These are phyloP conservation scores for Empis livida DNA, from an alignment of 2,888 invertebrate genomes.

Conservation along the genomic window DNA sequence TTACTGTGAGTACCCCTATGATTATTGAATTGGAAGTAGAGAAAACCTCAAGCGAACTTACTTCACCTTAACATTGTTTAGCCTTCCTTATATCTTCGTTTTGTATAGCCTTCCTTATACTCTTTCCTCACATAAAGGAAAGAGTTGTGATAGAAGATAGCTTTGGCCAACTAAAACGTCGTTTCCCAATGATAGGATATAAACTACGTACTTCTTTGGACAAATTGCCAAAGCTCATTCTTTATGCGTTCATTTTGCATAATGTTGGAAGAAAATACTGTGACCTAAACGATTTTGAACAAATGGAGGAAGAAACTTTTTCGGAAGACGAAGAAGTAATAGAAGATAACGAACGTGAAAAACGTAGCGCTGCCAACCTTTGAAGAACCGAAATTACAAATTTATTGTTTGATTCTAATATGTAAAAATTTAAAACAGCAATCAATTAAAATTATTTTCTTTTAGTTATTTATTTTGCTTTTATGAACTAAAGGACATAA, in stretches of 20 bases:
- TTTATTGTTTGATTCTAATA: background rate
- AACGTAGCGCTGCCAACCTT: background rate
- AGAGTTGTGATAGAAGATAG: background rate
- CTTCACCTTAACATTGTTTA: too few species aligned
- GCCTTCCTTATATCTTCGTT: too few species aligned
- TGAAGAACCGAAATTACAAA: background rate
- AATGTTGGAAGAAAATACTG: background rate
- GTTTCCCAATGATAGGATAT: background rate
- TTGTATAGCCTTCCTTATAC: too few species aligned
- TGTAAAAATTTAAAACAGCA: background rate
- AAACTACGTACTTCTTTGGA: constrained; percentile 1
- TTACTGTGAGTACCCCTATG: too few species aligned
- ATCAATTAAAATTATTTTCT: background rate
- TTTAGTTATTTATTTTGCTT: background rate
- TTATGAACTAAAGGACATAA: too few species aligned
- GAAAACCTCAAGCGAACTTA: too few species aligned
- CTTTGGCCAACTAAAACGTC: constrained; percentile 1
- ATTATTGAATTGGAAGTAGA: too few species aligned
- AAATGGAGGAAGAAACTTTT: too few species aligned
- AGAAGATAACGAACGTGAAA: background rate
- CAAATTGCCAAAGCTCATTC: background rate
- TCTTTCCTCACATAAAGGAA: constrained; percentile 4
- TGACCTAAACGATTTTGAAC: background rate
- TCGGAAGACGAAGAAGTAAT: background rate
- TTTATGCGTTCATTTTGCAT: background rate